These are phyloP conservation scores for Parotocinclus haroldoi DNA, from an alignment of 2,797 vertebrate genomes.

Conservation along the genomic window DNA sequence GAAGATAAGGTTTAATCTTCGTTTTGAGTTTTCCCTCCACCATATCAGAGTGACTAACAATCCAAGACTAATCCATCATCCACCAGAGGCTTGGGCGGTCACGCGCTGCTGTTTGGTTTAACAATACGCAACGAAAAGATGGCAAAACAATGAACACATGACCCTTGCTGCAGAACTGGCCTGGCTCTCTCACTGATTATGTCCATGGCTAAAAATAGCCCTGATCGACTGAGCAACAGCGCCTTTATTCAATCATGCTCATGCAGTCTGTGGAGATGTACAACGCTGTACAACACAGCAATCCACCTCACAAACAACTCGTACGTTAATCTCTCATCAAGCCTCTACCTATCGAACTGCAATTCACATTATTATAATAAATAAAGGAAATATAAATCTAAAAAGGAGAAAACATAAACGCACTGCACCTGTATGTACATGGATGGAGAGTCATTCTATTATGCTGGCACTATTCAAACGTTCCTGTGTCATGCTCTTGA, in stretches of 20 bases:
- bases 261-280: not conserved
- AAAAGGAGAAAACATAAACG: too few species aligned
- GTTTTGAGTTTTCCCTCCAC: too few species aligned
- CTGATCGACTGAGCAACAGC: slow-evolving; percentile 8
- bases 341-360: too few species aligned
- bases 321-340: too few species aligned
- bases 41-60: not conserved
- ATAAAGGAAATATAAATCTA: too few species aligned
- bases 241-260: slow-evolving; percentile 2
- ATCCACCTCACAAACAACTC: too few species aligned
- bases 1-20: too few species aligned
- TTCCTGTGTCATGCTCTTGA: slow-evolving; percentile 13
- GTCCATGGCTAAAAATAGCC: slow-evolving; percentile 22
- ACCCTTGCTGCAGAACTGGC: slow-evolving; percentile 5
- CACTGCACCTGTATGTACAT: too few species aligned
- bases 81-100: not conserved
- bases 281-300: too few species aligned
- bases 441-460: not conserved
- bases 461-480: slow-evolving; percentile 2
- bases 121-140: not conserved
- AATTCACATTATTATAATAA: too few species aligned
- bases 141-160: slow-evolving; percentile 1
- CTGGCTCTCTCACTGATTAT: slow-evolving; percentile 10
- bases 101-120: not conserved
- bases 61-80: not conserved